These are phyloP conservation scores for Caenorhabditis remanei DNA, from an alignment of 1,140 invertebrate species.

Conservation along the genomic window DNA sequence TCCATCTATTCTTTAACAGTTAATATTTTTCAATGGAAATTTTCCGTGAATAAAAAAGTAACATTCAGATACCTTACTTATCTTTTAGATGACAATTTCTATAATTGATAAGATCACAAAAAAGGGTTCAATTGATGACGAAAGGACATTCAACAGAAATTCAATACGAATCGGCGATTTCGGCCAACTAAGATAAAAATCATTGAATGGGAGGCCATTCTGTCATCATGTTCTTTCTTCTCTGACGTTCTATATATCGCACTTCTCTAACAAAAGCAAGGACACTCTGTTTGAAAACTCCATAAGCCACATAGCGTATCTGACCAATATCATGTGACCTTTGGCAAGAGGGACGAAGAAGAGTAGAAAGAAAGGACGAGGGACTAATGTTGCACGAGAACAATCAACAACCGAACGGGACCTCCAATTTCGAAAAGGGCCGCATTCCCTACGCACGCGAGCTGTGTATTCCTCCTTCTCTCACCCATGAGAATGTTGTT, in stretches of 20 bases:
- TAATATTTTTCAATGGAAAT: no score
- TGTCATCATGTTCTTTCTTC: not conserved
- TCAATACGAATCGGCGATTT: no score
- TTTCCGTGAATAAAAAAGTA: no score
- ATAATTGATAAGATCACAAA: no score
- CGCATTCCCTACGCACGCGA: not conserved
- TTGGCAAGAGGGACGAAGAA: not conserved
- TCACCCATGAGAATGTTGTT: not conserved
- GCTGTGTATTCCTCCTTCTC: not conserved
- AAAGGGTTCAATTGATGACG: no score
- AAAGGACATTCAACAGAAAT: no score
- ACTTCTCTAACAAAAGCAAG: not conserved
- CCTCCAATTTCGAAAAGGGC: not conserved
- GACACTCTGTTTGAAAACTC: not conserved
- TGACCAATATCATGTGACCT: slow-evolving; percentile 1
- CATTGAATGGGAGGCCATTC: not conserved
- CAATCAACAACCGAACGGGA: slow-evolving; percentile 16
- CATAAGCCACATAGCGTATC: not conserved
- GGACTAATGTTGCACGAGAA: not conserved
- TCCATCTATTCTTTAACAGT: no score
- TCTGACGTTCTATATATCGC: not conserved
- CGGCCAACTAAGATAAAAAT: not conserved
- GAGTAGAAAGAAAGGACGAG: not conserved
- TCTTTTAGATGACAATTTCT: no score
- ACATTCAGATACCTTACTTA: no score